Conservation (phyloP, 1,140 invertebrate species). For the Fopius arisanus region DNA sequence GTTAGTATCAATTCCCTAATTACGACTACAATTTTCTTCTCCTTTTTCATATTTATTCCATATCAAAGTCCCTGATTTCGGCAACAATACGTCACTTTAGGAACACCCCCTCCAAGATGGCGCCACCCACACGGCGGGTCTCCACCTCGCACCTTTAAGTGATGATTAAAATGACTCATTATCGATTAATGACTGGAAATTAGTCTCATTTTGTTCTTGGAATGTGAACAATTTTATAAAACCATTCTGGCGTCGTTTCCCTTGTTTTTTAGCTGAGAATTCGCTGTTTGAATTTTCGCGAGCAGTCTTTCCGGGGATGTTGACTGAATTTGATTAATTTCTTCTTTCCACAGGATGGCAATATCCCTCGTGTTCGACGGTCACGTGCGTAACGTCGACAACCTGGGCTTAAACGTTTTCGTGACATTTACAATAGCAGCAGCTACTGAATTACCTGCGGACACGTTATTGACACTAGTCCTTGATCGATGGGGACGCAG, state of each 20-base stretch:
- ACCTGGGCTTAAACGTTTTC: conserved; percentile 81
- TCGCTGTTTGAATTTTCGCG: no score
- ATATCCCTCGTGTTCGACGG: conserved; percentile 88
- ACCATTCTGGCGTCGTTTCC: no score
- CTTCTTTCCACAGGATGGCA: conserved; percentile 70
- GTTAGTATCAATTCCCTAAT: conserved; percentile 61
- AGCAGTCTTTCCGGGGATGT: no score
- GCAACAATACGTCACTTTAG: no score
- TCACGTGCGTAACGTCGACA: conserved; percentile 84
- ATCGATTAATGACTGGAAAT: no score
- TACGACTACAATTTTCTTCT: not conserved
- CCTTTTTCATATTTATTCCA: not conserved
- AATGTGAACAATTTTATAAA: no score
- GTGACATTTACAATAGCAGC: conserved; percentile 84
- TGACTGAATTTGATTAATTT: not conserved
- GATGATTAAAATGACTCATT: no score
- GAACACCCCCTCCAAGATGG: no score
- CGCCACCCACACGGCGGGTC: no score
- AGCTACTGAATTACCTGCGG: conserved; percentile 83
- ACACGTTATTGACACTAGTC: conserved; percentile 80
- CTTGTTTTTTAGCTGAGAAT: no score
- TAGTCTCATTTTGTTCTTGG: no score
- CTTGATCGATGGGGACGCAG: conserved; percentile 84
- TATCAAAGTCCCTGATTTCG: not conserved
- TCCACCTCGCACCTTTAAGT: no score